These are phyloP conservation scores for Drosophila formosana DNA, from an alignment of 2,888 invertebrate species.

Conservation along the genomic window DNA sequence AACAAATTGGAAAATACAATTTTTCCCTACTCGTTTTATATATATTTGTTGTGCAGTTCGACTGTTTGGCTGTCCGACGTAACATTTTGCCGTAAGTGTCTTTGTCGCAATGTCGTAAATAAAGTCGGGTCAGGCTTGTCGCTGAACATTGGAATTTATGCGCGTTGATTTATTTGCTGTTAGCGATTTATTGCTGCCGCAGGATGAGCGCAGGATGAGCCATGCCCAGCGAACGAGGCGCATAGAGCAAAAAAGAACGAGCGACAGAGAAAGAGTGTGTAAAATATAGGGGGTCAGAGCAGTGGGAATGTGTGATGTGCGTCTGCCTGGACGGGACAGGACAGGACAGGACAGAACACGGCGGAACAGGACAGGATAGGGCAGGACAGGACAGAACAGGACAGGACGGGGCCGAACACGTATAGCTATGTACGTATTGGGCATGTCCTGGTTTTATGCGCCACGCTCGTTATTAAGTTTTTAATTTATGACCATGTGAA, in stretches of 20 bases:
- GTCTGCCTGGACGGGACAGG: slow-evolving; percentile 30
- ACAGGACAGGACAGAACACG: slow-evolving; percentile 35
- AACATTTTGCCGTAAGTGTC: slow-evolving; percentile 73
- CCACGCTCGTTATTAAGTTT: slow-evolving; percentile 82
- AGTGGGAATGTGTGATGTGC: slow-evolving; percentile 58
- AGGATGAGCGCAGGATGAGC: slow-evolving; percentile 59
- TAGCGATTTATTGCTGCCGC: slow-evolving; percentile 84
- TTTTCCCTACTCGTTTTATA: not conserved
- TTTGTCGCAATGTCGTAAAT: slow-evolving; percentile 81
- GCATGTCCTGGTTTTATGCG: slow-evolving; percentile 79
- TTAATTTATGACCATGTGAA: slow-evolving; percentile 82
- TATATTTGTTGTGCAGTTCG: slow-evolving; percentile 6
- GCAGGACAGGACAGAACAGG: slow-evolving; percentile 16
- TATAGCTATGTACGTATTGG: slow-evolving; percentile 67
- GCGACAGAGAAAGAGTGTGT: not conserved
- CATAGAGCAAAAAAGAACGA: not conserved
- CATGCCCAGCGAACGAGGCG: slow-evolving; percentile 16
- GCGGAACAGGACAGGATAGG: slow-evolving; percentile 27
- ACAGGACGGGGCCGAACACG: slow-evolving; percentile 45
- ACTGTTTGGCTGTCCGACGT: slow-evolving; percentile 41
- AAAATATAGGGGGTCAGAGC: slow-evolving; percentile 4
- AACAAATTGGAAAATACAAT: slow-evolving; percentile 33
- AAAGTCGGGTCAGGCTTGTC: slow-evolving; percentile 76
- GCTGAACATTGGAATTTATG: slow-evolving; percentile 82
- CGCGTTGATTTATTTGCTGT: slow-evolving; percentile 84